Percentiles rank a stretch among this genome's conserved stretches.
Evolutionary conservation across 2,113 vertebrate genomes (phyloP).

Genomic region (Antechinus stuartii): DNA sequence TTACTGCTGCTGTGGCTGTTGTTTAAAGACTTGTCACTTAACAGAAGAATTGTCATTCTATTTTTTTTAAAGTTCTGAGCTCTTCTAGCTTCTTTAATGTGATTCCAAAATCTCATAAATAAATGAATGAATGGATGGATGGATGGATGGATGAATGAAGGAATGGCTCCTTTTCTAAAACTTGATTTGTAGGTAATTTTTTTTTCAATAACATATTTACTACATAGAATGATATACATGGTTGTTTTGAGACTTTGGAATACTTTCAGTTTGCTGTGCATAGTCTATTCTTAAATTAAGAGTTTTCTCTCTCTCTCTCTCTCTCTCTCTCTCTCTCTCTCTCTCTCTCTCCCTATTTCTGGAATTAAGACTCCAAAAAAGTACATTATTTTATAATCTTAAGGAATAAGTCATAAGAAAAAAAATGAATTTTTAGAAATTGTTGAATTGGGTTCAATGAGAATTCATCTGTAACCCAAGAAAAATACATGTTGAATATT

Average conservation of each 20-base stretch:
- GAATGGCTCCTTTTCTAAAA: neutral
- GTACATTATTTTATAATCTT: neutral
- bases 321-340: no score
- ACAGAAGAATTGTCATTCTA: neutral
- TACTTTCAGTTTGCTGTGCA: neutral
- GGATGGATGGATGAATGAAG: neutral
- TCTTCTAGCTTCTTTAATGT: neutral
- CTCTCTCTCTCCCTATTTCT: no score
- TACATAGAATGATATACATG: neutral
- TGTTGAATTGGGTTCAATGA: neutral
- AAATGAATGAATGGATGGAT: neutral
- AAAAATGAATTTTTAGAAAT: neutral
- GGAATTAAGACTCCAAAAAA: neutral
- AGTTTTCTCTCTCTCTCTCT: no score
- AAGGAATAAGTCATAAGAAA: neutral
- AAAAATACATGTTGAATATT: neutral
- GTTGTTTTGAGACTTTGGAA: neutral
- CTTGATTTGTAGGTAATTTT: neutral
- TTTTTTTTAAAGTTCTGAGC: neutral
- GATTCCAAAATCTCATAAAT: neutral
- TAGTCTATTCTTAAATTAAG: neutral
- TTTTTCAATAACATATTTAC: neutral
- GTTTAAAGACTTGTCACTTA: neutral
- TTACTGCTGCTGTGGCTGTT: no score
- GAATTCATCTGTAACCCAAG: neutral